phyloP scores from a whole-genome alignment of 2,797 vertebrate genomes.

The Leucoraja ocellata region DNA sequence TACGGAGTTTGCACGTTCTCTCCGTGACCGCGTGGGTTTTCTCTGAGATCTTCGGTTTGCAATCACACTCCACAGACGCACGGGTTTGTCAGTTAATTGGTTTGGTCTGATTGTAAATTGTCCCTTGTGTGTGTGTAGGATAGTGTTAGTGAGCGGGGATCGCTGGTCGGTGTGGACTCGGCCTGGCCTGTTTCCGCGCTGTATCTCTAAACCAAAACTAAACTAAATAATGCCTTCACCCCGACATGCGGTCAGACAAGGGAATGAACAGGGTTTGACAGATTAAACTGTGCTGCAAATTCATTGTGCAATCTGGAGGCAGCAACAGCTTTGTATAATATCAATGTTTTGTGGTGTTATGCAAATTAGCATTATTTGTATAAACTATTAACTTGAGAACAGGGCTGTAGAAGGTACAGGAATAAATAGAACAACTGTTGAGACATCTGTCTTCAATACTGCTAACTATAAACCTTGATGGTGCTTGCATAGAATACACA shows the following conservation, averaged over 20 bases:
- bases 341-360: neutral
- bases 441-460: constrained; percentile 36
- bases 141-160: too few species aligned
- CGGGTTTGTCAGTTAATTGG: too few species aligned
- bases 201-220: too few species aligned
- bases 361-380: constrained; percentile 29
- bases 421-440: constrained; percentile 35
- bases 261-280: neutral
- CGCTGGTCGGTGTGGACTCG: too few species aligned
- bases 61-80: too few species aligned
- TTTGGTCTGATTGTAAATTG: too few species aligned
- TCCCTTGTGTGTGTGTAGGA: too few species aligned
- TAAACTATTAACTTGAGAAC: constrained; percentile 26
- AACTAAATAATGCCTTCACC: too few species aligned
- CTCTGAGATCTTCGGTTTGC: too few species aligned
- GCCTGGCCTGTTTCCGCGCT: too few species aligned
- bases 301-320: neutral
- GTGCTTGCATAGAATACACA: neutral
- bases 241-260: neutral
- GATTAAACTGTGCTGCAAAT: neutral
- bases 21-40: too few species aligned
- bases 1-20: too few species aligned
- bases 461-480: constrained; percentile 25
- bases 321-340: neutral
- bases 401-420: constrained; percentile 20